These are phyloP conservation scores for Hemicrepidius hirtus DNA, from an alignment of 2,888 invertebrate species.

Conservation along the genomic window DNA sequence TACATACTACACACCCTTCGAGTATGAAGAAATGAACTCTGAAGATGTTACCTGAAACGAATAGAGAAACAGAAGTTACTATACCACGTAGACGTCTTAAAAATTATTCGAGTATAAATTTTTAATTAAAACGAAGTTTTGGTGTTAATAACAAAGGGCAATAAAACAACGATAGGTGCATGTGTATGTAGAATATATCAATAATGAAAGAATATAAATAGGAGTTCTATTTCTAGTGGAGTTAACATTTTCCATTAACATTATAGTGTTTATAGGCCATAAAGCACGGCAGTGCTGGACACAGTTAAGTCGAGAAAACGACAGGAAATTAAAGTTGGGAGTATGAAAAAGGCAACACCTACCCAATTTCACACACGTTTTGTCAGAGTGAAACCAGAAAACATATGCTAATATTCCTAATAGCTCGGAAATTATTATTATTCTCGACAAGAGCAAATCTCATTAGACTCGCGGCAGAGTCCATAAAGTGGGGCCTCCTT, in stretches of 20 bases:
- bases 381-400: conserved; percentile 52
- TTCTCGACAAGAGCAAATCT: conserved; percentile 66
- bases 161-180: background rate
- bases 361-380: conserved; percentile 11
- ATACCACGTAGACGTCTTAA: too few relatives aligned
- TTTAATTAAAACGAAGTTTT: too few relatives aligned
- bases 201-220: background rate
- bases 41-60: too few relatives aligned
- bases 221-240: conserved; percentile 1
- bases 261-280: conserved; percentile 19
- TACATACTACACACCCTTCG: too few relatives aligned
- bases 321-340: conserved; percentile 22
- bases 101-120: too few relatives aligned
- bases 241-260: background rate
- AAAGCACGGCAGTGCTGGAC: conserved; percentile 11
- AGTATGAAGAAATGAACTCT: too few relatives aligned
- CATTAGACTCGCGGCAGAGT: conserved; percentile 65
- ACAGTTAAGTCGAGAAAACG: background rate
- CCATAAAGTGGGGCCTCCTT: conserved; percentile 63
- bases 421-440: conserved; percentile 66
- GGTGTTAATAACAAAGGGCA: too few relatives aligned
- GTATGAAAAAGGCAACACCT: background rate
- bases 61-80: too few relatives aligned
- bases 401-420: conserved; percentile 67
- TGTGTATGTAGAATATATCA: background rate